Evolutionary conservation across 2,113 vertebrate genomes (phyloP).

Genomic region (Zosterops lateralis): DNA sequence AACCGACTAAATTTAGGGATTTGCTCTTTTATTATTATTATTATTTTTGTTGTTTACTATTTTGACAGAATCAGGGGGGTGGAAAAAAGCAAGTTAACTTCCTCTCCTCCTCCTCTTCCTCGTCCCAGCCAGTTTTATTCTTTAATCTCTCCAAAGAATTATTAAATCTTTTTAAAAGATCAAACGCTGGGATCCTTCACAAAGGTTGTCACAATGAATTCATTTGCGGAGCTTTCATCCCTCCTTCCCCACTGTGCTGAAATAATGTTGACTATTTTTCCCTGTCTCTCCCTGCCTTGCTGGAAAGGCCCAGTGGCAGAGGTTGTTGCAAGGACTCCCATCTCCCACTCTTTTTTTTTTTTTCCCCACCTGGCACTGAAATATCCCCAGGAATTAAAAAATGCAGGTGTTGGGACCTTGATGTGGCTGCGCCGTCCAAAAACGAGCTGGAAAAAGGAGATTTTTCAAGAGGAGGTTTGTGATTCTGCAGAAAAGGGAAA

Average conservation of each 20-base stretch:
- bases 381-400: background rate
- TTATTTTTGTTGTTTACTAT: conserved; percentile 46
- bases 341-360: background rate
- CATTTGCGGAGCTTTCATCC: conserved; percentile 63
- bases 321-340: background rate
- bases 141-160: conserved; percentile 71
- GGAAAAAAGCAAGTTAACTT: conserved; percentile 46
- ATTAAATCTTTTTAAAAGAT: conserved; percentile 73
- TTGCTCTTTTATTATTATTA: background rate
- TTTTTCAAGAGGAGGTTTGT: background rate
- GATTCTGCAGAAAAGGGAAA: background rate
- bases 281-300: conserved; percentile 17
- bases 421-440: background rate
- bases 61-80: conserved; percentile 46
- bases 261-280: conserved; percentile 41
- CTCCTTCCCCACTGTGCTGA: conserved; percentile 58
- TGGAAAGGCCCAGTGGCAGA: background rate
- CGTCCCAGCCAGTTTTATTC: conserved; percentile 46
- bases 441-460: background rate
- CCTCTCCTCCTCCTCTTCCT: background rate
- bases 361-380: conserved; percentile 4
- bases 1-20: background rate
- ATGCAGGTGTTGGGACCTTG: background rate
- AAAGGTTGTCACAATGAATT: conserved; percentile 72
- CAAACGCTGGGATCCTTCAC: conserved; percentile 62